Evolutionary conservation across 2,113 vertebrate genomes (phyloP).

Genomic region (Notechis scutatus): DNA sequence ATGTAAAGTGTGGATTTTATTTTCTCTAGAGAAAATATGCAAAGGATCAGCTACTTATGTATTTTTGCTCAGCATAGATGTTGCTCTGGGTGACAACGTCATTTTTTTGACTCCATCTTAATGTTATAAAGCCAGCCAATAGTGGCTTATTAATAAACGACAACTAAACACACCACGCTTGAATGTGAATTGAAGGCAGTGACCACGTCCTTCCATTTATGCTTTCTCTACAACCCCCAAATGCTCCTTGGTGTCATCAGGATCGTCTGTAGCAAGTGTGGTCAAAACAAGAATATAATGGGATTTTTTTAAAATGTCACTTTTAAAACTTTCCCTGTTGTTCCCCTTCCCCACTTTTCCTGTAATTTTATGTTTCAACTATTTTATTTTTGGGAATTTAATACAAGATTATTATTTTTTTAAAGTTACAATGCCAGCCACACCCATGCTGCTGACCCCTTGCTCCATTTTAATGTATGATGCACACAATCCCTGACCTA

Average conservation of each 20-base stretch:
- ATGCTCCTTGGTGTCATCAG: neutral
- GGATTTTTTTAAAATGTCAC: too few relatives aligned
- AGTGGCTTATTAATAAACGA: neutral
- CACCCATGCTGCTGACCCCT: too few relatives aligned
- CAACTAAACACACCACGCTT: neutral
- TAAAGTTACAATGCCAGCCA: neutral
- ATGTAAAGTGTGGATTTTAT: neutral
- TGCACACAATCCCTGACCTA: too few relatives aligned
- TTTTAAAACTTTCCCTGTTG: too few relatives aligned
- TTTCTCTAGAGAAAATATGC: neutral
- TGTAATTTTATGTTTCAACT: too few relatives aligned
- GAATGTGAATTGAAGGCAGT: neutral
- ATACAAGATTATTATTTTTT: too few relatives aligned
- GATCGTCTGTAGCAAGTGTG: neutral
- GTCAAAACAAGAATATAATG: neutral
- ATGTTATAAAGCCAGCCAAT: neutral
- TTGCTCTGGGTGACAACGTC: neutral
- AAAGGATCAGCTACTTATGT: neutral
- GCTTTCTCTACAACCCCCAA: neutral
- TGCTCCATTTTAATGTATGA: too few relatives aligned
- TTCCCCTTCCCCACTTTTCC: too few relatives aligned
- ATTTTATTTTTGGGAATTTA: too few relatives aligned
- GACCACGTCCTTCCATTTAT: neutral
- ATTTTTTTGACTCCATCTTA: neutral
- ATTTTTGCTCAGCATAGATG: neutral